Percentiles rank a stretch among this genome's conserved stretches.
Evolutionary conservation across 1,140 invertebrate species (phyloP).

Genomic region (Lordiphosa mommai): DNA sequence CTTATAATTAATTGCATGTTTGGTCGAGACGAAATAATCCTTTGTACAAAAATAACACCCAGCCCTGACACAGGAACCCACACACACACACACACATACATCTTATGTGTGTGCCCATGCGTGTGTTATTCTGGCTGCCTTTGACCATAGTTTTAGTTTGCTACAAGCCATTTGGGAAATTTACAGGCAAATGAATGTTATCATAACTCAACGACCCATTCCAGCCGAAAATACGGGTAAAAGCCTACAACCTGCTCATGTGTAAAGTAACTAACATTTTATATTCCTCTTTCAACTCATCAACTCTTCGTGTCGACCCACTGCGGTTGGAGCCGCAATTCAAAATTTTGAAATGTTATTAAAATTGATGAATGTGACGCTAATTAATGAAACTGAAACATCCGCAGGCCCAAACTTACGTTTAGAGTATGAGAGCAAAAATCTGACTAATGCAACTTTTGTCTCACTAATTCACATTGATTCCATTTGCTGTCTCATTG

Average conservation of each 20-base stretch:
- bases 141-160: conserved; percentile 66
- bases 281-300: conserved; percentile 7
- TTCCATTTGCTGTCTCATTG: conserved; percentile 20
- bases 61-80: conserved; percentile 12
- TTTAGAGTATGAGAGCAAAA: conserved; percentile 6
- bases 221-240: conserved; percentile 6
- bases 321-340: conserved; percentile 20
- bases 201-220: conserved; percentile 53
- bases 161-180: conserved; percentile 72
- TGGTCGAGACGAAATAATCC: conserved; percentile 80
- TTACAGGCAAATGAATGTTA: conserved; percentile 75
- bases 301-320: neutral
- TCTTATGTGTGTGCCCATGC: conserved; percentile 54
- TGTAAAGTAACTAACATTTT: conserved; percentile 39
- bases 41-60: conserved; percentile 72
- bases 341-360: conserved; percentile 64
- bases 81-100: conserved; percentile 18
- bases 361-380: conserved; percentile 79
- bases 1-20: conserved; percentile 80
- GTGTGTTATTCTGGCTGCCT: conserved; percentile 24
- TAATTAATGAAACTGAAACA: conserved; percentile 55
- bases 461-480: conserved; percentile 46
- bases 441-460: conserved; percentile 55
- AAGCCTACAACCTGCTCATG: conserved; percentile 29
- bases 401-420: conserved; percentile 2